Evolutionary conservation across 2,888 invertebrate species (phyloP).

Genomic region (Hipparchia sbordonii): DNA sequence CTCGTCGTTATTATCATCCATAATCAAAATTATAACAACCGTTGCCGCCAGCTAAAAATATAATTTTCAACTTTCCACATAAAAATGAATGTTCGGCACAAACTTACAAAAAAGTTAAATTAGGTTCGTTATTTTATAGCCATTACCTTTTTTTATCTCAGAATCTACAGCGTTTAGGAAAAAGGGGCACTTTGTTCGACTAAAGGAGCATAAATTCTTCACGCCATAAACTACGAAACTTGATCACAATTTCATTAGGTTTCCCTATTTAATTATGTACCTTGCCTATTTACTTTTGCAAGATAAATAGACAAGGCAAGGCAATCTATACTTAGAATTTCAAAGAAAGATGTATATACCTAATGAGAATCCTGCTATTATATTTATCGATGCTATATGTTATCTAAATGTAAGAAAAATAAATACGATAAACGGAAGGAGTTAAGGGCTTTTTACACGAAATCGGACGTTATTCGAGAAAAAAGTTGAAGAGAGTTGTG

Average conservation of each 20-base stretch:
- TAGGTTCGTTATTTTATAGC: conserved; percentile 40
- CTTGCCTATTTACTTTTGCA: not conserved
- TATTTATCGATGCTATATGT: too few species aligned
- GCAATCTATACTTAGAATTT: too few species aligned
- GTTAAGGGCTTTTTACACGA: too few species aligned
- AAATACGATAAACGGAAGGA: too few species aligned
- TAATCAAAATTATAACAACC: conserved; percentile 28
- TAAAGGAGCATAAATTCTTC: conserved; percentile 6
- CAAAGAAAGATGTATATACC: too few species aligned
- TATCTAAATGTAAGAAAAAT: too few species aligned
- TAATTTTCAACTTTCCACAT: conserved; percentile 42
- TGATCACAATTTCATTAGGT: conserved; percentile 2
- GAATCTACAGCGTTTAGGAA: conserved; percentile 31
- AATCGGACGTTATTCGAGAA: too few species aligned
- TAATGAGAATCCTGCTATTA: too few species aligned
- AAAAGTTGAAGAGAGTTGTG: too few species aligned
- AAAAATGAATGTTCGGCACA: conserved; percentile 39
- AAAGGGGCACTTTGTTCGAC: conserved; percentile 23
- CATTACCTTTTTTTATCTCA: conserved; percentile 34
- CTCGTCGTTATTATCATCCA: conserved; percentile 9
- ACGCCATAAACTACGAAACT: conserved; percentile 2
- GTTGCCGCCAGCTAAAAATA: conserved; percentile 34
- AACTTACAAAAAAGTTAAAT: conserved; percentile 41
- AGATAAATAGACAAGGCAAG: too few species aligned
- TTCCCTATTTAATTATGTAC: not conserved